Base-by-base conservation (phyloP, 2,888 invertebrate genomes). In the Cataglyphis albicans region DNA sequence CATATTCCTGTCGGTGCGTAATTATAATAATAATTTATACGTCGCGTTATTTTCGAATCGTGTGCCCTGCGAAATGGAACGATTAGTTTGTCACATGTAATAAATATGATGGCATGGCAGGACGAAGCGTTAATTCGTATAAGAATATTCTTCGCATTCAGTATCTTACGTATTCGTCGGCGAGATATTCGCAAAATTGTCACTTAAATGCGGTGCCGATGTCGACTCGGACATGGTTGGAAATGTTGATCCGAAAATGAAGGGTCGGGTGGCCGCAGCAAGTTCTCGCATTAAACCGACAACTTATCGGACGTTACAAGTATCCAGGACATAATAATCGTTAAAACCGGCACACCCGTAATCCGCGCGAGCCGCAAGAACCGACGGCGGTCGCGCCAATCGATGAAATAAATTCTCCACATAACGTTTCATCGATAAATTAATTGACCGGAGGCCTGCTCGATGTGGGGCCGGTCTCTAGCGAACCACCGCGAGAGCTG, bases 371-470 rank as follows among this genome's bases (percentile, higher is more conserved):
- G 81, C 82, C 84, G 81, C 86, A 82, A 86, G 85, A 72, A 55
- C 74, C 72, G 65, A 68, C 78, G 84, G 70, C 75, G 63, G 65
- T 52, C 72, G 81, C 74, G 63, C 63, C 74, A 55, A 52, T 41
- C 81, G 57, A 68, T 81, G 65, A 75, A 75, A 81, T 75, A 57
- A 74, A 75, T 68, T 68, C 25, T 55, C 55, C 52, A 68, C 63
- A 65, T 68, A 86, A 86, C 81, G 67, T 84, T 80, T 87, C 83
- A 84, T 87, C 87, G 86, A 90, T 86, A 87, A 89, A 90, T 88
- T 88, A 90, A 88, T 88, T 87, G 88, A 84, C 86, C 85, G 82
- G 52, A 52, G 80, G 74, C 82, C 84, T 35, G 32, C 32, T 70
- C 76, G 57, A 61, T 70, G 48, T 48, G 48, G n/a, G 57, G 63